phyloP scores from a whole-genome alignment of 2,888 invertebrate species.

The Oligia fasciuncula region DNA sequence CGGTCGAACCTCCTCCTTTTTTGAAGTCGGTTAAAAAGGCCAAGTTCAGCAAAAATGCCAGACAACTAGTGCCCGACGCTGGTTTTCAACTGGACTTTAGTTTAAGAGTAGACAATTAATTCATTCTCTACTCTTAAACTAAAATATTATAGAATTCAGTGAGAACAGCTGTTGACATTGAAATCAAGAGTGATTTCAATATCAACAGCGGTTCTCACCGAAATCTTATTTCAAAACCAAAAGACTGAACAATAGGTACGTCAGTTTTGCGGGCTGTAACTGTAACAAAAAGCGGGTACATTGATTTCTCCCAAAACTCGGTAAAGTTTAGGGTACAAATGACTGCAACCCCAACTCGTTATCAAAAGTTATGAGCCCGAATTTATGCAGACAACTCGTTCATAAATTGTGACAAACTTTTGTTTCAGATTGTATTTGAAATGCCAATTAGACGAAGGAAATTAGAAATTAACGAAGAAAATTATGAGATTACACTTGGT shows the following conservation, averaged over 20 bases:
- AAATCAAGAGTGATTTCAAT: conserved; percentile 12
- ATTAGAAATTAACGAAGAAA: conserved; percentile 48
- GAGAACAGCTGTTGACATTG: no score
- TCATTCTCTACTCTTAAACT: no score
- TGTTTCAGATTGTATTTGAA: conserved; percentile 52
- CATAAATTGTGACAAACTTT: conserved; percentile 62
- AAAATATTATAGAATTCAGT: no score
- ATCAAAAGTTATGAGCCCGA: conserved; percentile 58
- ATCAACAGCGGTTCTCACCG: conserved; percentile 11
- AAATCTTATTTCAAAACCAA: conserved; percentile 34
- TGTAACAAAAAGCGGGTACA: conserved; percentile 42
- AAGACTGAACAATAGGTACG: conserved; percentile 30
- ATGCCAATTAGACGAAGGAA: conserved; percentile 48
- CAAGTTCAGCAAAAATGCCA: background rate
- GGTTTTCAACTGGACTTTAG: background rate
- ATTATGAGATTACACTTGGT: conserved; percentile 10
- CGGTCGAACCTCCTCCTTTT: no score
- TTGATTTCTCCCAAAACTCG: conserved; percentile 53
- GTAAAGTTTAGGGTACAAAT: conserved; percentile 53
- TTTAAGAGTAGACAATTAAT: background rate
- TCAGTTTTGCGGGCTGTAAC: conserved; percentile 2
- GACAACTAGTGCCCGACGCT: background rate
- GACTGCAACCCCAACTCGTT: conserved; percentile 61
- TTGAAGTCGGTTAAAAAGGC: no score
- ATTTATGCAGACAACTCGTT: conserved; percentile 63